A percentile compares a stretch with the other conserved stretches of the same genome.
Evolutionary conservation across 2,113 vertebrate genomes (phyloP).

Genomic region (Sminthopsis crassicaudata): DNA sequence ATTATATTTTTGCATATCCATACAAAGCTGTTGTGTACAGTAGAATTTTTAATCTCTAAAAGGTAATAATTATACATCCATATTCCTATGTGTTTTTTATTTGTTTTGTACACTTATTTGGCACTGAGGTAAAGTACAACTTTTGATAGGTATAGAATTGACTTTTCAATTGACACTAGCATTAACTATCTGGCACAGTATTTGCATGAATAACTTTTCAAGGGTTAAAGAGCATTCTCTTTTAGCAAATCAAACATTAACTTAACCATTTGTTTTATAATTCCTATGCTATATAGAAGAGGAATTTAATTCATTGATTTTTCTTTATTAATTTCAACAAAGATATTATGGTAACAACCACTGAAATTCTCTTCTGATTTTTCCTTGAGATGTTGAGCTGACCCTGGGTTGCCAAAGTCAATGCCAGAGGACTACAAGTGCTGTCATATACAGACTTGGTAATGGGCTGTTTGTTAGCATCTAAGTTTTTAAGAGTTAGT

Average conservation of each 20-base stretch:
- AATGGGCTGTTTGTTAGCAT: not conserved
- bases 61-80: not conserved
- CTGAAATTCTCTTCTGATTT: not conserved
- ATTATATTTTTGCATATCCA: not conserved
- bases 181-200: accelerated
- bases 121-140: not conserved
- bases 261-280: not conserved
- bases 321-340: not conserved
- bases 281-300: not conserved
- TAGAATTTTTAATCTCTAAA: not conserved
- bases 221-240: not conserved
- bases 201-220: not conserved
- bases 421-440: not conserved
- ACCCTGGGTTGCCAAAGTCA: not conserved
- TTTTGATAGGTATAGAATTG: accelerated
- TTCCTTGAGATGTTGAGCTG: not conserved
- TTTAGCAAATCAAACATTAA: not conserved
- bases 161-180: accelerated
- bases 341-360: not conserved
- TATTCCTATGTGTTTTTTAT: not conserved
- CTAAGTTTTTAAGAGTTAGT: not conserved
- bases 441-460: not conserved
- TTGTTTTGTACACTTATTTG: not conserved
- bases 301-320: not conserved
- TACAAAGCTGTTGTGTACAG: not conserved